Evolutionary conservation across 1,140 invertebrate genomes (phyloP), one percentile per base, ranked within the genome.

Genomic region (Drosophila ercepeae): DNA sequence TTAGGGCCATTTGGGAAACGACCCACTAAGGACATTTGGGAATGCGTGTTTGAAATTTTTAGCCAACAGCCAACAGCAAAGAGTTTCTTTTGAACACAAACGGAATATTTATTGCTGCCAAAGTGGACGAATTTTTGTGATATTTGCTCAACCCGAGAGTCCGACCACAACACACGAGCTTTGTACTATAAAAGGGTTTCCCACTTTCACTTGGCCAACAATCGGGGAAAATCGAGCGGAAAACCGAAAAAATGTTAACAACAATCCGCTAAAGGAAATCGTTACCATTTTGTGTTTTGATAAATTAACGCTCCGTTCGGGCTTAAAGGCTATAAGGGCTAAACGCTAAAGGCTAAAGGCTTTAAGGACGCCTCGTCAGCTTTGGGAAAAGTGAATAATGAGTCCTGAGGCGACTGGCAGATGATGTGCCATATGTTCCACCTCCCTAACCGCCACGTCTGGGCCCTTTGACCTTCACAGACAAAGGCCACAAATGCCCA

Each of bases 21-120:
- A 60, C 13, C 6, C 52, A 45, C n/a, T 18, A 59, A 57, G 51
- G n/a, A 48, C 41, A 49, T 7, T 52, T 4, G 11, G 36, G 13
- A 36, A 44, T 42, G 44, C 18, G 46, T 48, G 51, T 53, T 48
- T 70, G 13, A 42, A 59, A 59, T 41, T 18, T 29, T 14, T 14
- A 25, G 11, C 48, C 36, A 42, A 13, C 19, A 58, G 51, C 21
- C 46, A 18, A n/a, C n/a, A n/a, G 14, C 44, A 74, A 78, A 54
- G 57, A 58, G 78, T 83, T 70, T 29, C 46, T 39, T 78, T 72
- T 63, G n/a, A 64, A 68, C 53, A 60, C 63, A 74, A 70, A 88
- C 51, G 57, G 68, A 79, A 76, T 77, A 79, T 88, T 88, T 88
- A 77, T 86, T 69, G 58, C 52, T 49, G 46, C 48, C 44, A 34